Conservation (phyloP, 2,113 vertebrate genomes). For the Rhizomys pruinosus region DNA sequence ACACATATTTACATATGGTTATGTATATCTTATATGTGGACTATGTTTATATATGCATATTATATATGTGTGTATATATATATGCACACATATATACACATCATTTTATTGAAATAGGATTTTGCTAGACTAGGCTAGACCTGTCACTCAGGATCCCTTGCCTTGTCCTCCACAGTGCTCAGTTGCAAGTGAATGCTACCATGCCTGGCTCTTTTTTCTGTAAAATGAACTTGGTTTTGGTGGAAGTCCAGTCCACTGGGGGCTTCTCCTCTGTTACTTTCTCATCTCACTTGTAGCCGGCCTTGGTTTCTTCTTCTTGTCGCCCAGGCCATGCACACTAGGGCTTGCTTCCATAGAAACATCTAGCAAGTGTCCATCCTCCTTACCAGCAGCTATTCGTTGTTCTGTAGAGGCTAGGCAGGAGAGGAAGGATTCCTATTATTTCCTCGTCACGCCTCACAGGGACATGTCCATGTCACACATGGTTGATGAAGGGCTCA, state of each 20-base stretch:
- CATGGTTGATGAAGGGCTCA: not conserved
- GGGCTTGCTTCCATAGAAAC: not conserved
- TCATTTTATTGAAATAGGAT: not conserved
- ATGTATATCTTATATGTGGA: not conserved
- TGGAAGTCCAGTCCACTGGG: not conserved
- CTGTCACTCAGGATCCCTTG: not conserved
- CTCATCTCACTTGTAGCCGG: not conserved
- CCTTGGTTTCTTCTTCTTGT: not conserved
- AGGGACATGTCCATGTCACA: not conserved
- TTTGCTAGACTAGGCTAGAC: not conserved
- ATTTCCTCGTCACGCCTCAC: not conserved
- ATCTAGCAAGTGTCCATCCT: fast-evolving
- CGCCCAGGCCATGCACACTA: no score
- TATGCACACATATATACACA: not conserved
- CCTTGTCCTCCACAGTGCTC: not conserved
- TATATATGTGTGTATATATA: not conserved
- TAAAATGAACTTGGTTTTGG: not conserved
- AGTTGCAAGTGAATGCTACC: not conserved
- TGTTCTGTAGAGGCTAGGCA: not conserved
- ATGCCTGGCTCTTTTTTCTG: not conserved
- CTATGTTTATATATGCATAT: not conserved
- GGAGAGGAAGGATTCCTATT: not conserved
- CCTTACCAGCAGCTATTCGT: not conserved
- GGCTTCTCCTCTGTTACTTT: not conserved
- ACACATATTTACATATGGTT: no score